Conservation (phyloP, 2,888 invertebrate species). For the Pogonocherus hispidulus region DNA sequence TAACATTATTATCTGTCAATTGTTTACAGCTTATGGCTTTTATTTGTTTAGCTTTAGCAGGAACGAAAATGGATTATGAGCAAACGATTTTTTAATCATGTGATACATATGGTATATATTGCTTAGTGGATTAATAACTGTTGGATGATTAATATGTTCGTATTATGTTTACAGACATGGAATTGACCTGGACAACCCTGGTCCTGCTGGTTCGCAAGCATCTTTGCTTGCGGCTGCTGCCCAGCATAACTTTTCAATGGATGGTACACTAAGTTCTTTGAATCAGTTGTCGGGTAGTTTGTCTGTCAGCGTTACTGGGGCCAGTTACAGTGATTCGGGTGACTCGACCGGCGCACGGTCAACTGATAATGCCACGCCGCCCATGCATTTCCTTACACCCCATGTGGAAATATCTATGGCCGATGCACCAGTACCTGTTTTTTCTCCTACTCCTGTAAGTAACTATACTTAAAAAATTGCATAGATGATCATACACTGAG, state of each 20-base stretch:
- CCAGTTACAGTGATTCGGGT: constrained; percentile 87
- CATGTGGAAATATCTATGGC: constrained; percentile 93
- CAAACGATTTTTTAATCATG: no score
- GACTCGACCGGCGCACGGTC: constrained; percentile 86
- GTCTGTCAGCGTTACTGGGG: constrained; percentile 69
- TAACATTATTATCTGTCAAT: no score
- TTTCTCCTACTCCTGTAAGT: constrained; percentile 72
- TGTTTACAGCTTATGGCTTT: no score
- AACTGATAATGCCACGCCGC: constrained; percentile 89
- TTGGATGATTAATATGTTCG: no score
- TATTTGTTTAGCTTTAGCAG: no score
- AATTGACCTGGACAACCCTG: constrained; percentile 91
- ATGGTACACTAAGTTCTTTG: constrained; percentile 69
- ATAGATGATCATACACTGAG: background rate
- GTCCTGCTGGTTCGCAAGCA: constrained; percentile 84
- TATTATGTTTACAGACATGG: constrained; percentile 77
- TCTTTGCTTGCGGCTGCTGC: constrained; percentile 78
- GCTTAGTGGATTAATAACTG: no score
- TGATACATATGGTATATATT: no score
- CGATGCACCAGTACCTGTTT: constrained; percentile 80
- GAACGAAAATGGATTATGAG: no score
- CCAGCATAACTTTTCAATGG: constrained; percentile 68
- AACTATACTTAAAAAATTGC: background rate
- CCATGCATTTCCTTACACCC: constrained; percentile 92
- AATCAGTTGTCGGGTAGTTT: constrained; percentile 77